These are phyloP conservation scores for Morpho deidamia DNA, from an alignment of 2,888 invertebrate genomes.

Conservation along the genomic window DNA sequence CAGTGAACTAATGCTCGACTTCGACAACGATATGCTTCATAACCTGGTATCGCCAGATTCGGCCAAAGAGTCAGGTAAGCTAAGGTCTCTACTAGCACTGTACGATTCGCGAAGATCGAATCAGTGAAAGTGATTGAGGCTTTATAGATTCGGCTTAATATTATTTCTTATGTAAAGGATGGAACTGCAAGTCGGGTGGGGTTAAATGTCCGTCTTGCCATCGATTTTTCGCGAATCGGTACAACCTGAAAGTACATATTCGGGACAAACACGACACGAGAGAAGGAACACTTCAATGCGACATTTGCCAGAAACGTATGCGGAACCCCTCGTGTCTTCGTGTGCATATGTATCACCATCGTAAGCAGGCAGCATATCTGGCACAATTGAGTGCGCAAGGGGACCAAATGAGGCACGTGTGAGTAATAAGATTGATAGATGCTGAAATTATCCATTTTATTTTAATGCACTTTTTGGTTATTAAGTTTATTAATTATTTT, in stretches of 20 bases:
- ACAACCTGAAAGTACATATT: conserved; percentile 85
- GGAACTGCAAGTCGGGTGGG: conserved; percentile 72
- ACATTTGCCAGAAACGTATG: conserved; percentile 83
- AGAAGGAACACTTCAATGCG: conserved; percentile 82
- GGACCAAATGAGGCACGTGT: conserved; percentile 50
- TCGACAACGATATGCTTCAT: conserved; percentile 68
- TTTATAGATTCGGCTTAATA: conserved; percentile 1
- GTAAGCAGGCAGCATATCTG: conserved; percentile 76
- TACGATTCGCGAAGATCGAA: conserved; percentile 20
- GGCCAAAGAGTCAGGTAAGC: conserved; percentile 61
- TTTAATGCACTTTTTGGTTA: not conserved
- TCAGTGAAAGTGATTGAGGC: too few relatives aligned
- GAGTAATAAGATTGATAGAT: conserved; percentile 25
- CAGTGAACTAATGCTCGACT: conserved; percentile 70
- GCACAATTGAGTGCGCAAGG: conserved; percentile 56
- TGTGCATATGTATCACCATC: conserved; percentile 82
- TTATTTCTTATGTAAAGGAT: conserved; percentile 38
- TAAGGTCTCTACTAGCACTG: not conserved
- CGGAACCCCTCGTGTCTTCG: conserved; percentile 80
- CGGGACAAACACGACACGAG: conserved; percentile 84
- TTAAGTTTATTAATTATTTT: not conserved
- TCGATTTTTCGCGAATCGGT: conserved; percentile 81
- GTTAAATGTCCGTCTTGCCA: conserved; percentile 82
- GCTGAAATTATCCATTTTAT: conserved; percentile 1
- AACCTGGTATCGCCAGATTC: conserved; percentile 65